Conservation (phyloP, 1,140 invertebrate species). For the Bombyx mori region ASM3026992v2 NC_085110.1:12785001-12785500, state of each 20-base stretch:
- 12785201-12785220: constrained; percentile 52
- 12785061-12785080: constrained; percentile 34
- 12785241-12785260: neutral
- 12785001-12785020: too few relatives aligned
- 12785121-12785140: constrained; percentile 50
- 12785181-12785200: constrained; percentile 41
- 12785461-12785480: constrained; percentile 57
- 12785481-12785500: constrained; percentile 35
- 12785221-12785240: constrained; percentile 32
- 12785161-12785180: constrained; percentile 43
- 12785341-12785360: too few relatives aligned
- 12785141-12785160: constrained; percentile 38
- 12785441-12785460: constrained; percentile 42
- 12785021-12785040: too few relatives aligned
- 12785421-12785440: constrained; percentile 33
- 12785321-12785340: too few relatives aligned
- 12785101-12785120: constrained; percentile 53
- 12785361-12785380: too few relatives aligned
- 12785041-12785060: too few relatives aligned
- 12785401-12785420: neutral
- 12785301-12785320: neutral
- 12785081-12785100: constrained; percentile 59
- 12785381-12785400: too few relatives aligned
- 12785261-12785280: neutral
- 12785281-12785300: neutral